A percentile compares a stretch with the other conserved stretches of the same genome.
These are phyloP conservation scores for Upupa epops DNA, from an alignment of 2,113 vertebrate species.

Conservation along the genomic window DNA sequence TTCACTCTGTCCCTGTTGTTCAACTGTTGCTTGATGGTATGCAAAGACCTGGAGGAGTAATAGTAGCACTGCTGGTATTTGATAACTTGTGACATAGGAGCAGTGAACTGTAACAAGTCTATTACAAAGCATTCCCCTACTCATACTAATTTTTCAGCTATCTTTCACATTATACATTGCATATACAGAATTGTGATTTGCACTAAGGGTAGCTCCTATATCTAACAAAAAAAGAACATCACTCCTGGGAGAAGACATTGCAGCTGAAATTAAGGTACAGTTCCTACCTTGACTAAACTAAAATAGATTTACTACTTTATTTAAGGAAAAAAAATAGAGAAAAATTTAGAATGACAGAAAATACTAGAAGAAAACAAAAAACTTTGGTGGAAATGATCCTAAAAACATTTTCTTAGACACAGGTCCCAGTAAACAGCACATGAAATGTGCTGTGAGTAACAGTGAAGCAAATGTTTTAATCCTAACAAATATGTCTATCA, in stretches of 20 bases:
- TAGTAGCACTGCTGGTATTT: not conserved
- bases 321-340: not conserved
- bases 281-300: not conserved
- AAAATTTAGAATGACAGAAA: not conserved
- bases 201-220: not conserved
- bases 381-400: not conserved
- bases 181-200: not conserved
- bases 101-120: not conserved
- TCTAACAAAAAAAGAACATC: not conserved
- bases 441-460: not conserved
- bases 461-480: not conserved
- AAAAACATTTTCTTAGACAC: not conserved
- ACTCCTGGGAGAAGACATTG: not conserved
- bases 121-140: not conserved
- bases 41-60: constrained; percentile 1
- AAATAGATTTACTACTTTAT: not conserved
- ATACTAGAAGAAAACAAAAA: not conserved
- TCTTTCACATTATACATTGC: not conserved
- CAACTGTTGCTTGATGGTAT: not conserved
- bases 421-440: not conserved
- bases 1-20: not conserved
- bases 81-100: not conserved
- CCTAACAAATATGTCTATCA: not conserved
- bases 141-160: not conserved
- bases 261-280: not conserved